A percentile compares a stretch with the other conserved stretches of the same genome.
Evolutionary conservation across 1,140 invertebrate genomes (phyloP).

Genomic region (Papilio polytes): DNA sequence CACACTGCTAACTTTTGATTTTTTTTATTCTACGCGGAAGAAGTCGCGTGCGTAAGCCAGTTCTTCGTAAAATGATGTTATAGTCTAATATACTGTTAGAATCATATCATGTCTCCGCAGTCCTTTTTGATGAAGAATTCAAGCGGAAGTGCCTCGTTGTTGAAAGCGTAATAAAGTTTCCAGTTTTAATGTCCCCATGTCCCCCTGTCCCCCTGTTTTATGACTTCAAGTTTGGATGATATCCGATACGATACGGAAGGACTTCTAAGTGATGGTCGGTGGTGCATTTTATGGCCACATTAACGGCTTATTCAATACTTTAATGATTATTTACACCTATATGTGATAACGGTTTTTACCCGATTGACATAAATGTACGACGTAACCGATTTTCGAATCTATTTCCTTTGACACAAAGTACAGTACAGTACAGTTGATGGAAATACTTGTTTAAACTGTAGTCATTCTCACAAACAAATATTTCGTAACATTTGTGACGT

Average conservation of each 20-base stretch:
- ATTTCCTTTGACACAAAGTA: too few relatives aligned
- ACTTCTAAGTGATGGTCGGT: background rate
- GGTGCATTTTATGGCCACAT: background rate
- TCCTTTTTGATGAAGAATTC: slow-evolving; percentile 15
- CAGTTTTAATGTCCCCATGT: background rate
- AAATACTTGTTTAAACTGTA: too few relatives aligned
- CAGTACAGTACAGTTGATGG: too few relatives aligned
- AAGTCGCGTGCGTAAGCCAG: too few relatives aligned
- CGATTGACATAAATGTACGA: too few relatives aligned
- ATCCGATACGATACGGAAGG: slow-evolving; percentile 3
- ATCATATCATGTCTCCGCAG: background rate
- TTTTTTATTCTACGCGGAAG: too few relatives aligned
- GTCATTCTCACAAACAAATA: too few relatives aligned
- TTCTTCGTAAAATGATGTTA: background rate
- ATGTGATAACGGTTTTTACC: background rate
- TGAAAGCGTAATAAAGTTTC: slow-evolving; percentile 22
- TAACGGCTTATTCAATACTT: background rate
- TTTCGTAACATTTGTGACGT: too few relatives aligned
- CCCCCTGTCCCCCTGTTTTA: background rate
- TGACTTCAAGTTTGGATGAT: slow-evolving; percentile 14
- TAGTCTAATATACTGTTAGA: background rate
- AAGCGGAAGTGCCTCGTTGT: background rate
- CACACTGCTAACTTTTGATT: too few relatives aligned
- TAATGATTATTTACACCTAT: background rate
- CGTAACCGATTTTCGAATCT: too few relatives aligned